phyloP scores from a whole-genome alignment of 2,113 vertebrate genomes.

The Pelusios castaneus region DNA sequence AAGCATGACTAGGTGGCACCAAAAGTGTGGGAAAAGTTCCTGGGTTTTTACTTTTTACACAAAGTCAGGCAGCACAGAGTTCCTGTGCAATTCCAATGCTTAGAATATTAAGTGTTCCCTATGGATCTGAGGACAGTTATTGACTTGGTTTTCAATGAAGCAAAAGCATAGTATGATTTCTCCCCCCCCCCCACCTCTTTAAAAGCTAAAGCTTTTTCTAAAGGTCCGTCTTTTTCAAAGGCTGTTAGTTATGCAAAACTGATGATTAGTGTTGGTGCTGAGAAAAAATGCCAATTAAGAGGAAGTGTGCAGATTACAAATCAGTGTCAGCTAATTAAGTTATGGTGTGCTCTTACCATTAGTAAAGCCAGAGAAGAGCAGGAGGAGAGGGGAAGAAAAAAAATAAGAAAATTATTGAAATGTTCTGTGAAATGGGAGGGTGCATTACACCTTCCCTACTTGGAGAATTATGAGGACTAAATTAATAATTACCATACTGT shows the following conservation, averaged over 20 bases:
- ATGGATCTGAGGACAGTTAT: not conserved
- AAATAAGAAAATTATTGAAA: constrained; percentile 48
- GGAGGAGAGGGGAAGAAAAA: constrained; percentile 5
- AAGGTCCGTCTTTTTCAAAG: constrained; percentile 41
- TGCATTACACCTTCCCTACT: constrained; percentile 27
- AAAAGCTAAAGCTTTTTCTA: constrained; percentile 8
- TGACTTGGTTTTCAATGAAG: not conserved
- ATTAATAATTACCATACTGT: constrained; percentile 58
- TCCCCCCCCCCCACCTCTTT: not conserved
- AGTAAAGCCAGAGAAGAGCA: not conserved
- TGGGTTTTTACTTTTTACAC: not conserved
- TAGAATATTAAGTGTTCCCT: not conserved
- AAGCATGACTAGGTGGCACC: not conserved
- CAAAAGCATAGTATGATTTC: not conserved
- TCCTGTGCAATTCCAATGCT: not conserved
- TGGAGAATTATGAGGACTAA: constrained; percentile 66
- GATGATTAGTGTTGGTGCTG: constrained; percentile 34
- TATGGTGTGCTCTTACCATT: constrained; percentile 47
- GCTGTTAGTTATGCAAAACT: constrained; percentile 53
- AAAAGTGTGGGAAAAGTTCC: not conserved
- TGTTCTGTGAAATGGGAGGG: constrained; percentile 25
- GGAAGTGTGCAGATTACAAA: constrained; percentile 56
- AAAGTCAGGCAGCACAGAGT: not conserved
- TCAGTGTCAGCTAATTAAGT: constrained; percentile 59
- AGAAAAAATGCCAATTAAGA: constrained; percentile 61